These are phyloP conservation scores for Pristionchus maxplancki DNA, from an alignment of 2,888 invertebrate species.

Conservation along the genomic window DNA sequence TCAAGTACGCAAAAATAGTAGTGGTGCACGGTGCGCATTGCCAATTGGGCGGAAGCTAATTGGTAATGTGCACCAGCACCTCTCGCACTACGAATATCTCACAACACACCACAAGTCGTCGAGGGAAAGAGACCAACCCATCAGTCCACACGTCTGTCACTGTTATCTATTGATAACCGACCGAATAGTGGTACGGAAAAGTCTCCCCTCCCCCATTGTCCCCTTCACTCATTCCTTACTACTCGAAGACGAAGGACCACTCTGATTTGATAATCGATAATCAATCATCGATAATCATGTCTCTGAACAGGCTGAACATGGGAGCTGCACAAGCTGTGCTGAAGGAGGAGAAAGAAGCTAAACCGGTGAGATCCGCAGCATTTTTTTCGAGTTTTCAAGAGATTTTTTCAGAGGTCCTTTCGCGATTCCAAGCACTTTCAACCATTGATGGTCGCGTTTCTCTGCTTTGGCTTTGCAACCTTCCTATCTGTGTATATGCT, in stretches of 20 bases:
- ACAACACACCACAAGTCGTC: background rate
- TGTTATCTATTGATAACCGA: slow-evolving; percentile 36
- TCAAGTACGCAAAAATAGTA: background rate
- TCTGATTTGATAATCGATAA: background rate
- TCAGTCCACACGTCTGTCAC: background rate
- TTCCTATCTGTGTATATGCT: slow-evolving; percentile 47
- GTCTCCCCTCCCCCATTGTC: background rate
- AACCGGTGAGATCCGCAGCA: background rate
- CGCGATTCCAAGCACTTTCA: slow-evolving; percentile 40
- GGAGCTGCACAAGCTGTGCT: background rate
- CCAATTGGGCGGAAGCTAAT: slow-evolving; percentile 14
- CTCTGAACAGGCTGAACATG: slow-evolving; percentile 18
- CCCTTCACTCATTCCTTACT: background rate
- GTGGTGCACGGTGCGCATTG: background rate
- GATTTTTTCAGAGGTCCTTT: slow-evolving; percentile 8
- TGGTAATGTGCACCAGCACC: background rate
- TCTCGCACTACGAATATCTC: background rate
- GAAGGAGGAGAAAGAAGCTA: background rate
- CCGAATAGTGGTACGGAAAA: background rate
- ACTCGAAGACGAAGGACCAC: background rate
- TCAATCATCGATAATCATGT: background rate
- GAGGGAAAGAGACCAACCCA: background rate
- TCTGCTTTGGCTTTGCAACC: slow-evolving; percentile 48
- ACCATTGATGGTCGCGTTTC: slow-evolving; percentile 45
- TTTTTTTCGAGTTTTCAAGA: background rate